These are phyloP conservation scores for Cantharis lateralis DNA, from an alignment of 2,888 invertebrate species.

Conservation along the genomic window DNA sequence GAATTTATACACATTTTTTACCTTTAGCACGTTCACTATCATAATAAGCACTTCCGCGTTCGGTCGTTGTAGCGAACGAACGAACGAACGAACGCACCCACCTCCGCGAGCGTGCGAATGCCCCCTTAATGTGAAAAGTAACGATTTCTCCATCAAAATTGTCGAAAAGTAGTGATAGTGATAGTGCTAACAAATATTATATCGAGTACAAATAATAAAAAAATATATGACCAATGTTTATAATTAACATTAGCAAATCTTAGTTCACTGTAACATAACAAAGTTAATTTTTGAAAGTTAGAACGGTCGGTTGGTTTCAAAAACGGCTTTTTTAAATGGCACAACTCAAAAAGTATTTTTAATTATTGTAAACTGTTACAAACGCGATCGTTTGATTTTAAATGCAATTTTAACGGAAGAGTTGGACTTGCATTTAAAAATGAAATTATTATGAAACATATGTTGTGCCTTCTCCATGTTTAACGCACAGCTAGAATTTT, in stretches of 20 bases:
- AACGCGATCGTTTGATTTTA: constrained; percentile 33
- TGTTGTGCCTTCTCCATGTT: constrained; percentile 52
- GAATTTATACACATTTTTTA: neutral
- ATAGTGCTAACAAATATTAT: neutral
- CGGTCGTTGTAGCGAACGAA: too few species aligned
- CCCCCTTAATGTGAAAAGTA: neutral
- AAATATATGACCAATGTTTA: neutral
- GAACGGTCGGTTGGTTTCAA: constrained; percentile 41
- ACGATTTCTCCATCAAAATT: neutral
- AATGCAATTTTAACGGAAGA: constrained; percentile 17
- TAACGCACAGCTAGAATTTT: constrained; percentile 47
- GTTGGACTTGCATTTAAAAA: neutral
- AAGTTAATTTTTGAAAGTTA: neutral
- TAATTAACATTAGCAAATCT: neutral
- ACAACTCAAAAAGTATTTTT: constrained; percentile 39
- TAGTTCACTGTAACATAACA: neutral
- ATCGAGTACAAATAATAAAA: neutral
- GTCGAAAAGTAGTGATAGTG: neutral
- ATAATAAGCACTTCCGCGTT: neutral
- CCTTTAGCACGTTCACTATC: neutral
- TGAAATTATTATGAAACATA: constrained; percentile 34
- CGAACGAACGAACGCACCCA: too few species aligned
- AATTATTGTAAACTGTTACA: constrained; percentile 37
- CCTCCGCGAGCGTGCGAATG: neutral
- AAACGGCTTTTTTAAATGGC: constrained; percentile 46